Conservation (phyloP, 2,113 vertebrate species). For the Anhinga anhinga region DNA sequence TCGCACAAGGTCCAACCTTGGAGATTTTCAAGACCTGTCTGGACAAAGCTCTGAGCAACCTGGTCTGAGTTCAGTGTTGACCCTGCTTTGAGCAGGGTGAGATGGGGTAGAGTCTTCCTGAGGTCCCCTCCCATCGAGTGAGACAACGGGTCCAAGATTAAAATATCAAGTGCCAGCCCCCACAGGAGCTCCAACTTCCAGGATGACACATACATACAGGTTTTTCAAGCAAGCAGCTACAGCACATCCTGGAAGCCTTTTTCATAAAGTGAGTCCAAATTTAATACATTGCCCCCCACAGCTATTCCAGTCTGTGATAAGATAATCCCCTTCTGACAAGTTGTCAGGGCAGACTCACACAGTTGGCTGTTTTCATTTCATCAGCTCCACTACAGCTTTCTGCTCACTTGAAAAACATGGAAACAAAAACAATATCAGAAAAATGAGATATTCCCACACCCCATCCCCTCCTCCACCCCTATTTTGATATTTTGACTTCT, state of each 20-base stretch:
- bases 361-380: not conserved
- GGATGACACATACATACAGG: rapidly evolving
- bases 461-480: not conserved
- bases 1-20: not conserved
- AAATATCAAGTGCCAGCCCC: not conserved
- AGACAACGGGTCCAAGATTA: not conserved
- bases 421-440: not conserved
- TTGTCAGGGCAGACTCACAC: not conserved
- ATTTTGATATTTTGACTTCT: not conserved
- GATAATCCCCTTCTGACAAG: not conserved
- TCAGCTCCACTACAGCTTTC: not conserved
- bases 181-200: not conserved
- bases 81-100: not conserved
- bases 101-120: not conserved
- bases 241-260: not conserved
- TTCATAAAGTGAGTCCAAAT: not conserved
- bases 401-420: not conserved
- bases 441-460: not conserved
- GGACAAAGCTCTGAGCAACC: not conserved
- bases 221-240: not conserved
- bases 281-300: not conserved
- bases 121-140: not conserved
- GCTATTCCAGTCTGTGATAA: not conserved
- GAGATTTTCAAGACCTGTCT: not conserved
- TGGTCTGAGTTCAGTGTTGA: not conserved